Base-by-base conservation (phyloP, 2,888 invertebrate species). In the Drosophila antonietae region DNA sequence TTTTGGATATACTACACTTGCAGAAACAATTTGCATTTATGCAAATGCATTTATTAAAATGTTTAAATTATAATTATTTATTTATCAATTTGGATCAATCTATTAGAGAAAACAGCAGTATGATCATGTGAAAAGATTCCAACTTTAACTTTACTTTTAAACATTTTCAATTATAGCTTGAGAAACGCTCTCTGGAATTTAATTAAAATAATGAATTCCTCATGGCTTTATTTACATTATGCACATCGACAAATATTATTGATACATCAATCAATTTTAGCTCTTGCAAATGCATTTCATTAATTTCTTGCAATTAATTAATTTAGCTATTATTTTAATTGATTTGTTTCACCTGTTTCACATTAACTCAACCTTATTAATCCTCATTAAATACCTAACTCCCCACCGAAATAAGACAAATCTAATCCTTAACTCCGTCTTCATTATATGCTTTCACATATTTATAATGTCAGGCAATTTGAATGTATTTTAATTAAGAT, bases 401-500 rank as follows among this genome's bases (percentile, higher is more conserved):
- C 5, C 28, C 6, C 28, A 6, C 6, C 5, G 0, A 28, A 28
- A 28, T 28, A 28, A 4, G 5, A 6, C 1, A 28, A 6, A 28
- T 6, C 6, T 28, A 28, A 28, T 28, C 3, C 6, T 28, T 28
- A 28, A 43, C 20, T n/a, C 20, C 2, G 15, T 14, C 14, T 3
- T 9, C 20, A 28, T 15, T 28, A 15, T 14, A 39, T 39, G 49
- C 18, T 12, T 51, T 12, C 33, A 28, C 37, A 20, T 37, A 39
- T 41, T 37, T 39, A 23, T 15, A 31, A 20, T 7, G 8, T 4
- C 33, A 28, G 7, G 8, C 8, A 57, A 33, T 61, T 69, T 23
- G 12, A 43, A 49, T 65, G 65, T 35, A 51, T 62, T 15, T 15
- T 20, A 65, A 43, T 62, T 59, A 31, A 37, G 37, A 33, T 18